Evolutionary conservation across 1,140 invertebrate genomes (phyloP).

Genomic region (Ceratina japonica): DNA sequence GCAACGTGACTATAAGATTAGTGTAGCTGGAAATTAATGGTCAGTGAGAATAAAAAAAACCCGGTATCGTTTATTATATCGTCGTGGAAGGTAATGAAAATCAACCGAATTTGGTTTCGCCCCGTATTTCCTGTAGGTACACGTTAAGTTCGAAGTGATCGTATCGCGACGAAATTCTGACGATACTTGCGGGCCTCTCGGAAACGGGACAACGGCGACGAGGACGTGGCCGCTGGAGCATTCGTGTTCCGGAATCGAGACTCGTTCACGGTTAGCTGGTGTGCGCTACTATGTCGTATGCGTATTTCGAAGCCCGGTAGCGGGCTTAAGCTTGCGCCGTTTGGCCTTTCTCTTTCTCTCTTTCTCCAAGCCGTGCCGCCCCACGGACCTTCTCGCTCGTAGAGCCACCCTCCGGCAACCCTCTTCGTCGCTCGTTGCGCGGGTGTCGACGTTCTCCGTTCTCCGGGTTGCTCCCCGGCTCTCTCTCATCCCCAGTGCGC

Average conservation of each 20-base stretch:
- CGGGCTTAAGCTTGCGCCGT: conserved; percentile 69
- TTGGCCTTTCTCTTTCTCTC: conserved; percentile 48
- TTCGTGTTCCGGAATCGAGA: conserved; percentile 31
- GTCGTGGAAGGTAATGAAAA: too few species aligned
- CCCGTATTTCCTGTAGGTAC: too few species aligned
- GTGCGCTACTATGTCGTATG: conserved; percentile 43
- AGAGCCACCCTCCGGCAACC: conserved; percentile 4
- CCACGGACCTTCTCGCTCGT: conserved; percentile 46
- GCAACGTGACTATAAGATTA: too few species aligned
- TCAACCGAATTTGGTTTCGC: too few species aligned
- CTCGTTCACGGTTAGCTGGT: conserved; percentile 40
- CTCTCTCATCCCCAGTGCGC: conserved; percentile 74
- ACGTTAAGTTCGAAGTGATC: too few species aligned
- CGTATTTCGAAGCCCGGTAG: conserved; percentile 64
- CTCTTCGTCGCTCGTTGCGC: conserved; percentile 28
- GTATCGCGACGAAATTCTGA: too few species aligned
- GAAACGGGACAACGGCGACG: background rate
- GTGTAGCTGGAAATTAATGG: too few species aligned
- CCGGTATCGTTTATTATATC: too few species aligned
- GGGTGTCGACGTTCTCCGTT: conserved; percentile 39
- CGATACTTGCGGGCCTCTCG: background rate
- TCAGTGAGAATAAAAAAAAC: too few species aligned
- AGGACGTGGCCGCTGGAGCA: background rate
- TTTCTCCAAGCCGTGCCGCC: conserved; percentile 1
- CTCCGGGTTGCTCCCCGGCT: conserved; percentile 60